Evolutionary conservation across 2,888 invertebrate species (phyloP), one percentile per base, ranked within the genome.

Genomic region (Idaea straminata): DNA sequence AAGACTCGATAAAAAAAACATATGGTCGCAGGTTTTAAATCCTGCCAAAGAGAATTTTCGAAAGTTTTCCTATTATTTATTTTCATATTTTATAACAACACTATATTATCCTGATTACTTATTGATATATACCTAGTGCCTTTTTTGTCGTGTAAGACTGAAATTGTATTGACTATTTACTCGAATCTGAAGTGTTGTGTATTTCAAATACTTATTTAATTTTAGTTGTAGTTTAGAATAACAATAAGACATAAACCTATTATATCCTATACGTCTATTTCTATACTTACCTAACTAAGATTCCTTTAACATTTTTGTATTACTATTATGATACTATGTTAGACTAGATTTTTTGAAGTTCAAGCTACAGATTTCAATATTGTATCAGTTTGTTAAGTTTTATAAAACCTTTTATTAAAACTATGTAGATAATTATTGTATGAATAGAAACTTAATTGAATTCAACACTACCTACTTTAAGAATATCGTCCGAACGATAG

Each of bases 361-460:
- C 47, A 47, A 47, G 10, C 47, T 47, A 10, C 47, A 47, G 47
- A 47, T 47, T 7, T 47, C 7, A 6, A 13, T 47, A 47, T 7
- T 47, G 47, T 47, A 47, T 47, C 47, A 47, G 47, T 61, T 61
- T 61, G 47, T 61, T 61, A 61, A 61, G 61, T 15, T 34, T 16
- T 16, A 38, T 61, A 47, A 38, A 25, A 61, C 61, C 25, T 15
- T 36, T 35, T 61, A 34, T 61, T 36, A 36, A 61, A 61, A 15
- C 35, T 36, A 34, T 15, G 61, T 61, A 61, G 36, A 36, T 38
- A 61, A 35, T 36, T 36, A 36, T 36, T 36, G 36, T 36, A 36
- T 36, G 36, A 36, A 36, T 47, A 47, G 47, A 6, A 47, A 47
- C 47, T 47, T 47, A 25, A 47, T 47, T 47, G 10, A 47, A 47